Conservation (phyloP, 2,113 vertebrate genomes). For the Caloenas nicobarica region DNA sequence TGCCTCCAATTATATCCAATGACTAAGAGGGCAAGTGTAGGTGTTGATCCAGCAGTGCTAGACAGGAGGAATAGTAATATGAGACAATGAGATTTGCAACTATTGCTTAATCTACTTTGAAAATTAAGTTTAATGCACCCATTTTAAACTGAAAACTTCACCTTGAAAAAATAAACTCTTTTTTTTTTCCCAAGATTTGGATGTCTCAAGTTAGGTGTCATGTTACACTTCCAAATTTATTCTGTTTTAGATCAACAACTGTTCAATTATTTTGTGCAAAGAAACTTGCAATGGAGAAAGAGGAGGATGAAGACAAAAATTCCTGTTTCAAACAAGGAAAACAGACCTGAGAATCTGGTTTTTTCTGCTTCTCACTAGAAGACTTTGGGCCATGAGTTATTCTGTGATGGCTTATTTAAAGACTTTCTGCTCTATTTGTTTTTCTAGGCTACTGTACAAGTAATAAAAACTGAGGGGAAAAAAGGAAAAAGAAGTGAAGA, state of each 20-base stretch:
- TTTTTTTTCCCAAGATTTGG: not conserved
- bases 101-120: not conserved
- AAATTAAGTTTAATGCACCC: not conserved
- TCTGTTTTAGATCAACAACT: not conserved
- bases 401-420: not conserved
- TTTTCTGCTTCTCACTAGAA: not conserved
- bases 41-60: fast-evolving
- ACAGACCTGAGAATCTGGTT: not conserved
- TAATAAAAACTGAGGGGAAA: not conserved
- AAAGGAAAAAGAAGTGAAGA: not conserved
- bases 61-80: not conserved
- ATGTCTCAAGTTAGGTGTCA: not conserved
- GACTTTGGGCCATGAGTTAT: not conserved
- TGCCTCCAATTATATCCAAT: not conserved
- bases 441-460: not conserved
- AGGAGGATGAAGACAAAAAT: not conserved
- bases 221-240: not conserved
- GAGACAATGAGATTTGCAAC: not conserved
- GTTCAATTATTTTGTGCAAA: not conserved
- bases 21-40: not conserved
- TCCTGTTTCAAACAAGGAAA: not conserved
- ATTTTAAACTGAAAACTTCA: not conserved
- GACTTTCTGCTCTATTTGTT: not conserved
- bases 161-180: not conserved
- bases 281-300: not conserved